These are phyloP conservation scores for Drosophila greeni DNA, from an alignment of 2,888 invertebrate species.

Conservation along the genomic window DNA sequence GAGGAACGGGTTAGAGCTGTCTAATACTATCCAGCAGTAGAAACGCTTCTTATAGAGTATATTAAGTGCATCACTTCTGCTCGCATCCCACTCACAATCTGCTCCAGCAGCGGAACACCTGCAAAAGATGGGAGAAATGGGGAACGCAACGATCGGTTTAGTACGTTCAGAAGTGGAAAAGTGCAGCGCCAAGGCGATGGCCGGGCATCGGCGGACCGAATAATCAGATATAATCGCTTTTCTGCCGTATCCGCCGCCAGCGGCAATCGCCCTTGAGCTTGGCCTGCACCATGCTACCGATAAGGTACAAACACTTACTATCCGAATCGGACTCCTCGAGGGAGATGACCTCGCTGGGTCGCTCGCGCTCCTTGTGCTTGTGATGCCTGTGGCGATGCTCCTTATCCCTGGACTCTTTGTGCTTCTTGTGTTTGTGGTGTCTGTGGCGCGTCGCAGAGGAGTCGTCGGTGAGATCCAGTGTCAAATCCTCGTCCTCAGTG, in stretches of 20 bases:
- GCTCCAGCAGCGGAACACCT: constrained; percentile 46
- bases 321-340: constrained; percentile 78
- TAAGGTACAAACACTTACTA: constrained; percentile 72
- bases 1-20: constrained; percentile 26
- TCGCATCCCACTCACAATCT: constrained; percentile 52
- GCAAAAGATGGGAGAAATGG: constrained; percentile 51
- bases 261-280: constrained; percentile 44
- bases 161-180: constrained; percentile 43
- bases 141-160: constrained; percentile 70
- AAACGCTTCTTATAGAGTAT: constrained; percentile 32
- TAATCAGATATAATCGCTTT: constrained; percentile 58
- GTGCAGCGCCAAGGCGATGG: constrained; percentile 67
- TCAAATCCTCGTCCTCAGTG: constrained; percentile 54
- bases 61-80: constrained; percentile 10
- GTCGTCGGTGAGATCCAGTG: constrained; percentile 62
- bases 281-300: constrained; percentile 32
- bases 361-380: constrained; percentile 52
- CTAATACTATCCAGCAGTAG: constrained; percentile 3
- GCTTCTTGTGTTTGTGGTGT: constrained; percentile 60
- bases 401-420: constrained; percentile 60
- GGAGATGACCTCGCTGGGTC: constrained; percentile 70
- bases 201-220: constrained; percentile 30
- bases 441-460: constrained; percentile 61
- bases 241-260: constrained; percentile 31
- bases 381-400: constrained; percentile 35